Evolutionary conservation across 2,888 invertebrate genomes (phyloP), one percentile per base, ranked within the genome.

Genomic region (Synergus umbraculus): DNA sequence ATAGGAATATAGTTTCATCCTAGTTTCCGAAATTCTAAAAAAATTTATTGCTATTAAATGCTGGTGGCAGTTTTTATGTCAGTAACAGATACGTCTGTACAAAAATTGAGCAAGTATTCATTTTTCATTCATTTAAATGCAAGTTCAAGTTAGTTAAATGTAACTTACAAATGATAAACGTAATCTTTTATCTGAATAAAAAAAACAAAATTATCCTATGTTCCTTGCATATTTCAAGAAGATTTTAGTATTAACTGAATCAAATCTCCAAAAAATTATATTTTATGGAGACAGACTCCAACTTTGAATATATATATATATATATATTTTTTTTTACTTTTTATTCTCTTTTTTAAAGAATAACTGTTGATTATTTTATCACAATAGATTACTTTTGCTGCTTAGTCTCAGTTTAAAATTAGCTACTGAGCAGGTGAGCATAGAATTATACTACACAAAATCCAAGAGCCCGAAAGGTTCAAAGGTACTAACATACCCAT

Each of bases 401-500:
- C 69, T 69, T 49, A 69, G 49, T 58, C 9, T 58, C 10, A 58
- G 58, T 18, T 65, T 82, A 85, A 37, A 69, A 49, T 69, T 69
- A 69, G 15, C 29, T 49, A 49, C 69, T 49, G 69, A 69, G 69
- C 49, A 69, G 49, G 15, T 46, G 65, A 58, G 58, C 58, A 58
- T 69, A 69, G 49, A 69, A 49, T 29, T 69, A 41, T 65, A 49
- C 46, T 69, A 69, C 10, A 69, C 29, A 69, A 69, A 49, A 69
- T 69, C 69, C 69, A 69, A 69, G 13, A 58, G 64, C 8, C 83
- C 85, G 81, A 88, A 86, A 69, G 89, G 78, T 8, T 85, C 85
- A 46, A 90, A 90, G 5, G 86, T 89, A 81, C 84, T 90, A 37
- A 91, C 87, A 37, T 88, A 87, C 4, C 92, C 92, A 66, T 91